These are phyloP conservation scores for Dolichomitus sp. DNA, from an alignment of 2,888 invertebrate species.

Conservation along the genomic window DNA sequence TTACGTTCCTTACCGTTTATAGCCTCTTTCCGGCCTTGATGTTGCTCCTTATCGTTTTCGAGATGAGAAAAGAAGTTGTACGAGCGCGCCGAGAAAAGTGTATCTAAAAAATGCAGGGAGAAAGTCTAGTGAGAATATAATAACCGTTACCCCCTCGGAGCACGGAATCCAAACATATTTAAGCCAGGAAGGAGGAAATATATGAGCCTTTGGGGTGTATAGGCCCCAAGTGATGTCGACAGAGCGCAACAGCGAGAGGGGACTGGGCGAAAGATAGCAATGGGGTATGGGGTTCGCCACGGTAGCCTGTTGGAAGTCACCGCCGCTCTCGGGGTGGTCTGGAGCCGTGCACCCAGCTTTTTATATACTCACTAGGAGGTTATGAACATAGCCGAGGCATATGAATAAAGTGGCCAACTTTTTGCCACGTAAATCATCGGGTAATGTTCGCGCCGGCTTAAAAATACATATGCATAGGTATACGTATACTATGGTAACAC, in stretches of 20 bases:
- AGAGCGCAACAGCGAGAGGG: constrained; percentile 43
- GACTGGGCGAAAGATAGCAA: constrained; percentile 36
- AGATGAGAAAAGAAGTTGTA: constrained; percentile 68
- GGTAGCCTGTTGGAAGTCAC: constrained; percentile 58
- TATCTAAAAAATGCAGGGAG: constrained; percentile 45
- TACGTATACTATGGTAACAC: constrained; percentile 26
- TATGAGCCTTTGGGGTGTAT: constrained; percentile 59
- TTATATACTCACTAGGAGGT: constrained; percentile 78
- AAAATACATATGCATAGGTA: constrained; percentile 71
- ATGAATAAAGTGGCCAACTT: constrained; percentile 84
- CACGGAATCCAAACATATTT: constrained; percentile 80
- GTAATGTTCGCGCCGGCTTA: constrained; percentile 77
- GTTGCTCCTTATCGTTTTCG: constrained; percentile 32
- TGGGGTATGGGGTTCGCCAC: constrained; percentile 41
- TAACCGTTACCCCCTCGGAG: constrained; percentile 58
- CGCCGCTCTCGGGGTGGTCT: constrained; percentile 56
- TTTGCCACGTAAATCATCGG: constrained; percentile 81
- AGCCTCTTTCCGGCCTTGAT: constrained; percentile 20
- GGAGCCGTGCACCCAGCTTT: constrained; percentile 73
- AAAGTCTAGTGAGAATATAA: constrained; percentile 59
- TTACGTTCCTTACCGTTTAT: constrained; percentile 25
- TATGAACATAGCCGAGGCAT: constrained; percentile 77
- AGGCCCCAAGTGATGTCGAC: constrained; percentile 38
- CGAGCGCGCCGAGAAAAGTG: constrained; percentile 15
- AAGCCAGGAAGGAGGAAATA: constrained; percentile 75